These are phyloP conservation scores for Sarcoramphus papa DNA, from an alignment of 2,797 vertebrate species.

Conservation along the genomic window DNA sequence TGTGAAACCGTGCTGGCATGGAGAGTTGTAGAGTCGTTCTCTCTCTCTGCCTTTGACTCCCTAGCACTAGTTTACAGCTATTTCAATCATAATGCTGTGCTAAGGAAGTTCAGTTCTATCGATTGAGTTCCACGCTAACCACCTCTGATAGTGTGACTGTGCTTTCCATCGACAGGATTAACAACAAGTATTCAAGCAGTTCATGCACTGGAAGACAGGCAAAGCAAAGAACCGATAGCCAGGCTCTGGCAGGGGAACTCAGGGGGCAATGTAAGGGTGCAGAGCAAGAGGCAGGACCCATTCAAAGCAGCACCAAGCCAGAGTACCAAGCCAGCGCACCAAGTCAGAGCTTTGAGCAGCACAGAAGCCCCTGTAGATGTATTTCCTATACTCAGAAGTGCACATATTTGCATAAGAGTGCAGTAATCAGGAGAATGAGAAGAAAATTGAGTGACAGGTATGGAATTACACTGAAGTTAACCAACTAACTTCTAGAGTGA, in stretches of 20 bases:
- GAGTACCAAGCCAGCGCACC: neutral
- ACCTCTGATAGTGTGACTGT: accelerated
- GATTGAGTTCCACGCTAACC: neutral
- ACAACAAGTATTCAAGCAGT: accelerated
- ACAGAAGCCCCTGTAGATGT: neutral
- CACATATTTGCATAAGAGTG: accelerated
- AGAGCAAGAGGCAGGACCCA: neutral
- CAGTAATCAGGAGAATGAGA: neutral
- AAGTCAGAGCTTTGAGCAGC: neutral
- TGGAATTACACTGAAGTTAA: neutral
- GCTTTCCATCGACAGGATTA: neutral
- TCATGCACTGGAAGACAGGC: accelerated
- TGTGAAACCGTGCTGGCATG: accelerated
- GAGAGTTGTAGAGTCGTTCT: accelerated
- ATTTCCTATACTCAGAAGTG: neutral
- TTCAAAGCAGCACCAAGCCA: neutral
- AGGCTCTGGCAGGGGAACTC: neutral
- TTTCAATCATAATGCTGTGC: neutral
- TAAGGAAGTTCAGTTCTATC: neutral
- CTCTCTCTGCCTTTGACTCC: neutral
- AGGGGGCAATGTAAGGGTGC: accelerated
- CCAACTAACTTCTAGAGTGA: neutral
- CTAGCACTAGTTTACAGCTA: neutral
- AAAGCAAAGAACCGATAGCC: neutral
- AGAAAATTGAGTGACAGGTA: neutral